These are phyloP conservation scores for Pseudochirops corinnae DNA, from an alignment of 2,797 vertebrate genomes.

Conservation along the genomic window DNA sequence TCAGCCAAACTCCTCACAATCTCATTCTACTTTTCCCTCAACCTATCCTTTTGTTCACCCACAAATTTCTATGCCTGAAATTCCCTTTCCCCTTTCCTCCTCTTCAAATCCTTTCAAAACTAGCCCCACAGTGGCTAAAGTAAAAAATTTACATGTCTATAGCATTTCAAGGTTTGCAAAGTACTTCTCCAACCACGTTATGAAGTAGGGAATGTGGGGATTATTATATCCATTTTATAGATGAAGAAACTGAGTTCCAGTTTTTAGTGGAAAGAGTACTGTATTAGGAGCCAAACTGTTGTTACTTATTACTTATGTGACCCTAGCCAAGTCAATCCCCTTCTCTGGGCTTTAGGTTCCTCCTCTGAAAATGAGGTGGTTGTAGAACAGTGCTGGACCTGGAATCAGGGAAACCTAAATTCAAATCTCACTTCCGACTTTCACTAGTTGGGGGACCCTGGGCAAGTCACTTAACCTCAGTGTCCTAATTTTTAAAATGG, in stretches of 20 bases:
- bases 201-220: neutral
- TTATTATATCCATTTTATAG: neutral
- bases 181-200: neutral
- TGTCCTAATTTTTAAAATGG: neutral
- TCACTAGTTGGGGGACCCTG: neutral
- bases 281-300: neutral
- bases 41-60: neutral
- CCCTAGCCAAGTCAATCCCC: neutral
- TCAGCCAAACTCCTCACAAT: neutral
- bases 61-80: neutral
- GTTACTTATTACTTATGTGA: neutral
- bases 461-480: neutral
- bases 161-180: neutral
- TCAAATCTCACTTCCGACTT: neutral
- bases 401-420: neutral
- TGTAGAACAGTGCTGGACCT: neutral
- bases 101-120: neutral
- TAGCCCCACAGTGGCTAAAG: neutral
- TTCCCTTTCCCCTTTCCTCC: neutral
- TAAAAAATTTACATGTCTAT: neutral
- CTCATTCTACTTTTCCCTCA: neutral
- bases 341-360: neutral
- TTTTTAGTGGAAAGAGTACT: neutral
- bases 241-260: neutral
- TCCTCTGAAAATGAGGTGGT: neutral